A percentile compares a stretch with the other conserved stretches of the same genome.
Conservation (phyloP, 2,797 vertebrate species). For the Pangasius mekongensis region DNA sequence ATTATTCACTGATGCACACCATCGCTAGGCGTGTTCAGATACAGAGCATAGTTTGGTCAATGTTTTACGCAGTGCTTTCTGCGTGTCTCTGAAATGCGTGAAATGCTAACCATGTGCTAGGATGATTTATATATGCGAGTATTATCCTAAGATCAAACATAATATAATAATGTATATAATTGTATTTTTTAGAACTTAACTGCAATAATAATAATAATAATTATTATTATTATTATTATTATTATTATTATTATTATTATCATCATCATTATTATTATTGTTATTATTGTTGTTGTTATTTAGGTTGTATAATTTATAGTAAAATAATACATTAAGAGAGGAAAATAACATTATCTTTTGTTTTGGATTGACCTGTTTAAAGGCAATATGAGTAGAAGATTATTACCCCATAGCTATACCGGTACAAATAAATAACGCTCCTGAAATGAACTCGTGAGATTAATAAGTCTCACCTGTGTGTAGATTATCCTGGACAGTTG, state of each 20-base stretch:
- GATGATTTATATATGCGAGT: not conserved
- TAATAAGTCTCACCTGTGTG: constrained; percentile 39
- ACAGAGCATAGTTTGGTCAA: not conserved
- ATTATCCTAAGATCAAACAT: not conserved
- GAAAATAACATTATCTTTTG: not conserved
- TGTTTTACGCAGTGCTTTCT: not conserved
- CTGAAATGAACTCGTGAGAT: constrained; percentile 3
- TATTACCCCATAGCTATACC: not conserved
- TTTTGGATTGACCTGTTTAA: not conserved
- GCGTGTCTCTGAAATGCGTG: not conserved
- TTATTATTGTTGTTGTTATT: not conserved
- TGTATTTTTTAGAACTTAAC: not conserved
- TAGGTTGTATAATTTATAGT: not conserved
- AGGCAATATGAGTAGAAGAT: not conserved
- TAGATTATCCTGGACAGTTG: not conserved
- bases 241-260: not conserved
- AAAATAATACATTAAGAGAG: not conserved
- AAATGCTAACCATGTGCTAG: not conserved
- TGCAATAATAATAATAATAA: not conserved
- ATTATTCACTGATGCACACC: not conserved
- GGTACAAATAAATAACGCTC: not conserved
- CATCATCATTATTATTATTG: not conserved
- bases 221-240: not conserved
- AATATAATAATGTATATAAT: not conserved
- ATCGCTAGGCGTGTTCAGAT: not conserved